Evolutionary conservation across 2,113 vertebrate species (phyloP).

Genomic region (Cinclus cinclus): DNA sequence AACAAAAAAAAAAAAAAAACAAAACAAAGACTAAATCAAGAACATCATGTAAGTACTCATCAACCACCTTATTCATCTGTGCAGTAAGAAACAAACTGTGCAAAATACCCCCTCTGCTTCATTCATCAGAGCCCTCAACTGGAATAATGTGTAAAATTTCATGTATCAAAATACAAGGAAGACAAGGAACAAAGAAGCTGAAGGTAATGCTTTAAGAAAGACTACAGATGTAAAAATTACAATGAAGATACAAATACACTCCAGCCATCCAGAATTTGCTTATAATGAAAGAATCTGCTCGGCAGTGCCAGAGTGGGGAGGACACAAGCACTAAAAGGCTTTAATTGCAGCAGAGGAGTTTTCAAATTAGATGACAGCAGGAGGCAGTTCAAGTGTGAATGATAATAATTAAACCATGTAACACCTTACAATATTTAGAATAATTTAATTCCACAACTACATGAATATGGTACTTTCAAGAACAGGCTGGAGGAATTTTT

Average conservation of each 20-base stretch:
- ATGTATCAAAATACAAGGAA: neutral
- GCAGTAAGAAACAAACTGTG: neutral
- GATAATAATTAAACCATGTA: neutral
- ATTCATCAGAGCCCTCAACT: neutral
- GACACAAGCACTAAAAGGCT: neutral
- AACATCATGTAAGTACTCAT: neutral
- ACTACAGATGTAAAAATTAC: neutral
- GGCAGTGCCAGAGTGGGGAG: neutral
- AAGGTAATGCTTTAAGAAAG: neutral
- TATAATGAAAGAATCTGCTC: neutral
- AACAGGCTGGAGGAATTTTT: neutral
- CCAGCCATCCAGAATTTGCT: neutral
- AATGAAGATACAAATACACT: neutral
- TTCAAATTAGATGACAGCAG: neutral
- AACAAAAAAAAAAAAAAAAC: neutral
- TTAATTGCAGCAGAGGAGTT: neutral
- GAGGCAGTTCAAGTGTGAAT: neutral
- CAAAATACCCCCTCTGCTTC: neutral
- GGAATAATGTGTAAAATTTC: neutral
- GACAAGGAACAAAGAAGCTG: neutral
- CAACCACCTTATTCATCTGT: neutral
- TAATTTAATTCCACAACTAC: neutral
- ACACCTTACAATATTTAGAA: neutral
- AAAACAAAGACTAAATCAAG: neutral
- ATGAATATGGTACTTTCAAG: neutral